Evolutionary conservation across 2,888 invertebrate genomes (phyloP).

Genomic region (Agrotis segetum): DNA sequence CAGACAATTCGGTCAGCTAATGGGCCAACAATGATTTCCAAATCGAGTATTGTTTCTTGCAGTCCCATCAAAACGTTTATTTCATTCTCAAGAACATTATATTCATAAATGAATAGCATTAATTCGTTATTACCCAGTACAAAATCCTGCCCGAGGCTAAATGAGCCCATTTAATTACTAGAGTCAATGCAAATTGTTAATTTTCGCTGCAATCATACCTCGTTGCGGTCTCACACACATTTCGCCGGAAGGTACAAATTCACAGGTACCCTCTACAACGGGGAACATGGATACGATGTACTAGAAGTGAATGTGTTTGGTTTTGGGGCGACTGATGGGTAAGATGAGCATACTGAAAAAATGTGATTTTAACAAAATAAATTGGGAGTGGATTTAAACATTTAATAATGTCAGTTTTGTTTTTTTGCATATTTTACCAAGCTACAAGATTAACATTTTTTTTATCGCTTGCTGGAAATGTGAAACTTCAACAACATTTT

Average conservation of each 20-base stretch:
- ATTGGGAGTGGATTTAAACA: too few relatives aligned
- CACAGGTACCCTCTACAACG: conserved; percentile 71
- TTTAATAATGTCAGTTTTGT: too few relatives aligned
- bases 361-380: too few relatives aligned
- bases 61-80: neutral
- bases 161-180: conserved; percentile 65
- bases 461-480: too few relatives aligned
- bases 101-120: conserved; percentile 35
- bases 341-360: too few relatives aligned
- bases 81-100: conserved; percentile 9
- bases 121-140: conserved; percentile 37
- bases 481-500: too few relatives aligned
- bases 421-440: too few relatives aligned
- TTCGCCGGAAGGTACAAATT: conserved; percentile 83
- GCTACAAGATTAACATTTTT: too few relatives aligned
- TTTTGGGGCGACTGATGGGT: too few relatives aligned
- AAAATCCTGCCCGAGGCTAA: conserved; percentile 56
- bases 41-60: neutral
- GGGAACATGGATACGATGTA: conserved; percentile 35
- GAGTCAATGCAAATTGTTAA: conserved; percentile 69
- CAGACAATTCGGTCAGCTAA: too few relatives aligned
- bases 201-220: conserved; percentile 70
- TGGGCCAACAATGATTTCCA: too few relatives aligned
- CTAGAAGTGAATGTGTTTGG: conserved; percentile 20
- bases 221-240: conserved; percentile 84